Evolutionary conservation across 2,113 vertebrate species (phyloP).

Genomic region (Heterotis niloticus): DNA sequence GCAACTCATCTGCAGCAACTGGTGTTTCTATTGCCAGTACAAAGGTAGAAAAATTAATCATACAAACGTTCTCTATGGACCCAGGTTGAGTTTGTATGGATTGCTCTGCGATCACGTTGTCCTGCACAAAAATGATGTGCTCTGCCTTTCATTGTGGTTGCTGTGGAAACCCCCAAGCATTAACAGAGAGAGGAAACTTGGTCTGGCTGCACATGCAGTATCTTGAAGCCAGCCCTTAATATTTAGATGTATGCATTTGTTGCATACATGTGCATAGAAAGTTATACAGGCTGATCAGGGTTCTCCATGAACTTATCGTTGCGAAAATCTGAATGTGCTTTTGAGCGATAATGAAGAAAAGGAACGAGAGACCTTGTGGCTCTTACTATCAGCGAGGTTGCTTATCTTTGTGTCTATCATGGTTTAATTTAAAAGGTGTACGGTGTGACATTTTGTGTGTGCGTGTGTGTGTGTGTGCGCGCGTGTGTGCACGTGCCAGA

Average conservation of each 20-base stretch:
- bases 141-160: neutral
- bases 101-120: too few species aligned
- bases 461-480: too few species aligned
- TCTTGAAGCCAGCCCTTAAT: too few species aligned
- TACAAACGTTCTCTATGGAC: neutral
- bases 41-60: neutral
- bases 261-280: neutral
- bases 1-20: too few species aligned
- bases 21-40: neutral
- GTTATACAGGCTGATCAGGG: neutral
- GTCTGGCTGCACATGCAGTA: neutral
- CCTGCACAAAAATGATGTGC: too few species aligned
- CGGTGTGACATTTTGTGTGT: neutral
- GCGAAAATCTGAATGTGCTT: neutral
- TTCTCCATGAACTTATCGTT: neutral
- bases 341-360: neutral
- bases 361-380: neutral
- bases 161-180: neutral
- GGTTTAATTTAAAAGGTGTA: neutral
- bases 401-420: neutral
- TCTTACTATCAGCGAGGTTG: slow-evolving; percentile 6
- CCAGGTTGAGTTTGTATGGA: neutral
- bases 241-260: neutral
- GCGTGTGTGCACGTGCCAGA: too few species aligned
- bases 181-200: neutral